Conservation (phyloP, 2,888 invertebrate genomes). For the Cremastinae sp. region DNA sequence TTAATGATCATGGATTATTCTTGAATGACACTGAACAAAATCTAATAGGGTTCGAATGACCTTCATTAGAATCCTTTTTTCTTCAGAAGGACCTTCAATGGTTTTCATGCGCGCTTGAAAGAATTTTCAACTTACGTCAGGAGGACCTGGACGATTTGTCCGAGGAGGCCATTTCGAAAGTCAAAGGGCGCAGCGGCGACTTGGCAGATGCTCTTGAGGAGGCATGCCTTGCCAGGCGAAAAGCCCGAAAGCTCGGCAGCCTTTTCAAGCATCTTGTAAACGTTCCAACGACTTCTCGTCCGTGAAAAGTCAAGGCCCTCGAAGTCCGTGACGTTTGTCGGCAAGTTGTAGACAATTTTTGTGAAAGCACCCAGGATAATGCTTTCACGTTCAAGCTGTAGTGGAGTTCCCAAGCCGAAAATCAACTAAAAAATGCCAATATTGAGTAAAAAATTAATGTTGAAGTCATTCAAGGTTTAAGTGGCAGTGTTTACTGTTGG, state of each 20-base stretch:
- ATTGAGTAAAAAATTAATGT: neutral
- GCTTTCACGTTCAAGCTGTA: constrained; percentile 77
- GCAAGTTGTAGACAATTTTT: constrained; percentile 78
- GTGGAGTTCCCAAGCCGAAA: constrained; percentile 79
- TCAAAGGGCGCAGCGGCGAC: constrained; percentile 86
- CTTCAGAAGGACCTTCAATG: too few relatives aligned
- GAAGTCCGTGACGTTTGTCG: constrained; percentile 77
- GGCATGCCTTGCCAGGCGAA: constrained; percentile 82
- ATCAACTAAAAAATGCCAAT: constrained; percentile 73
- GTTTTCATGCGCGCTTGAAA: neutral
- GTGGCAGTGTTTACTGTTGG: neutral
- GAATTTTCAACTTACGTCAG: constrained; percentile 81
- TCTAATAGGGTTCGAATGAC: too few relatives aligned
- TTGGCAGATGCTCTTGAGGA: constrained; percentile 89
- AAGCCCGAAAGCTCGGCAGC: constrained; percentile 80
- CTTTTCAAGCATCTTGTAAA: constrained; percentile 85
- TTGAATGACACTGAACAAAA: too few relatives aligned
- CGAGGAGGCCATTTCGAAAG: constrained; percentile 86
- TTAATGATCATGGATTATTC: too few relatives aligned
- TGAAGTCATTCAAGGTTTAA: neutral
- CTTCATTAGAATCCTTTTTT: too few relatives aligned
- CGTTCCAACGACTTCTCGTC: constrained; percentile 82
- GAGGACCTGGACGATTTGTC: constrained; percentile 88
- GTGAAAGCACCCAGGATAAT: constrained; percentile 79
- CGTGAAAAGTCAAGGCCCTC: constrained; percentile 74